These are phyloP conservation scores for Salvelinus sp. DNA, from an alignment of 2,113 vertebrate genomes.

Conservation along the genomic window DNA sequence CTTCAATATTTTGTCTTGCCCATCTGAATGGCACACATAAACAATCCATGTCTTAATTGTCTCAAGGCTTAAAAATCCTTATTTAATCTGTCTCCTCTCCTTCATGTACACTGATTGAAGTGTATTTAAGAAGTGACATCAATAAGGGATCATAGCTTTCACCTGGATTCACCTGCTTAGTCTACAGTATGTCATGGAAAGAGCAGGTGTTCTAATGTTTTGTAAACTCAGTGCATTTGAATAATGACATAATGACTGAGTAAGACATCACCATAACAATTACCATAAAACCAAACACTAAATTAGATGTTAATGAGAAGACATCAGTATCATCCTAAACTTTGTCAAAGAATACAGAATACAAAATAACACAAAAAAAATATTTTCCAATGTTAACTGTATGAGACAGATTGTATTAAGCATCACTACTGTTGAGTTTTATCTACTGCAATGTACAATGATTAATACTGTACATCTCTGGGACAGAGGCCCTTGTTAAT, in stretches of 20 bases:
- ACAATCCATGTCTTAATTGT: no score
- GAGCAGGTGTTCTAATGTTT: no score
- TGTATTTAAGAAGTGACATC: no score
- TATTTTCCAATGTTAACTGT: background rate
- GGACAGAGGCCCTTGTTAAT: constrained; percentile 36
- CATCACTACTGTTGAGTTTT: background rate
- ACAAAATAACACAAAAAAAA: background rate
- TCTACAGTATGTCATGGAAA: no score
- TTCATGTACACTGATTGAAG: no score
- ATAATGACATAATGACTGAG: constrained; percentile 2
- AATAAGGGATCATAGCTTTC: no score
- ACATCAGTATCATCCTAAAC: background rate
- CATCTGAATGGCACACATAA: no score
- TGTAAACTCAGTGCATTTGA: no score
- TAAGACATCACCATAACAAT: constrained; percentile 44
- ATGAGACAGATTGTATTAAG: background rate
- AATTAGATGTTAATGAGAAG: constrained; percentile 45
- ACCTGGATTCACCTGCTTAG: no score
- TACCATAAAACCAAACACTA: constrained; percentile 40
- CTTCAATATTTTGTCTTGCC: no score
- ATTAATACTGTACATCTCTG: background rate
- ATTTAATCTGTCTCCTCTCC: no score
- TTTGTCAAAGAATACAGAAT: background rate
- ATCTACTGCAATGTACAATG: background rate
- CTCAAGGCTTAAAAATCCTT: no score